phyloP scores from a whole-genome alignment of 2,888 invertebrate genomes.

The Agrotis ipsilon region DNA sequence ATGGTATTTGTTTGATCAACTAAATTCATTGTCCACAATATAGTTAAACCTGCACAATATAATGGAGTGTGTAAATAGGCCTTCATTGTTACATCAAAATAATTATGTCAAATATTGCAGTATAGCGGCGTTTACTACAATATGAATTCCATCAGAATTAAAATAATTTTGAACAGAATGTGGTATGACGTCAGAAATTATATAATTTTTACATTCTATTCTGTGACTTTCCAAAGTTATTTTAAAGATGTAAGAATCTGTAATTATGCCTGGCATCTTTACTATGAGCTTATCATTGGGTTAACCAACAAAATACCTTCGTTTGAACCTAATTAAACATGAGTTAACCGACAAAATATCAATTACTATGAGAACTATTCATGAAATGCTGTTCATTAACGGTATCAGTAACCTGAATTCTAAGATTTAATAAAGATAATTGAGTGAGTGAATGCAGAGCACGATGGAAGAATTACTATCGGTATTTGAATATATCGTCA shows the following conservation, averaged over 20 bases:
- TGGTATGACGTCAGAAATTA: neutral
- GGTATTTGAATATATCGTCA: slow-evolving; percentile 18
- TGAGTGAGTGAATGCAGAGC: slow-evolving; percentile 43
- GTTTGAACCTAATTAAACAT: slow-evolving; percentile 37
- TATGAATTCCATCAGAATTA: too few species aligned
- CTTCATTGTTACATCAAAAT: too few species aligned
- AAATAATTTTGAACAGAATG: too few species aligned
- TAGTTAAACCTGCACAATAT: too few species aligned
- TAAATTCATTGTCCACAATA: too few species aligned
- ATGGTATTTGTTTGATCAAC: too few species aligned
- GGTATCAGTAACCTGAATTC: slow-evolving; percentile 50
- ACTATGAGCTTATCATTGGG: neutral
- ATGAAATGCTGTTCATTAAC: slow-evolving; percentile 53
- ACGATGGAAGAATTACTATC: slow-evolving; percentile 35
- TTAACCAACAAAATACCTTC: slow-evolving; percentile 27
- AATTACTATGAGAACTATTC: slow-evolving; percentile 42
- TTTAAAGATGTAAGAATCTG: neutral
- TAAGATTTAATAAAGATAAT: slow-evolving; percentile 58
- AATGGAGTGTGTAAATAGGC: too few species aligned
- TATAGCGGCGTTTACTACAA: too few species aligned
- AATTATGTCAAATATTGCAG: too few species aligned
- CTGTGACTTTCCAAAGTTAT: too few species aligned
- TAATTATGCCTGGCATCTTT: slow-evolving; percentile 20
- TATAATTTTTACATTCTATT: too few species aligned
- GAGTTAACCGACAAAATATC: slow-evolving; percentile 29